Evolutionary conservation across 2,888 invertebrate species (phyloP), one percentile per base, ranked within the genome.

Genomic region (Thereva nobilitata): DNA sequence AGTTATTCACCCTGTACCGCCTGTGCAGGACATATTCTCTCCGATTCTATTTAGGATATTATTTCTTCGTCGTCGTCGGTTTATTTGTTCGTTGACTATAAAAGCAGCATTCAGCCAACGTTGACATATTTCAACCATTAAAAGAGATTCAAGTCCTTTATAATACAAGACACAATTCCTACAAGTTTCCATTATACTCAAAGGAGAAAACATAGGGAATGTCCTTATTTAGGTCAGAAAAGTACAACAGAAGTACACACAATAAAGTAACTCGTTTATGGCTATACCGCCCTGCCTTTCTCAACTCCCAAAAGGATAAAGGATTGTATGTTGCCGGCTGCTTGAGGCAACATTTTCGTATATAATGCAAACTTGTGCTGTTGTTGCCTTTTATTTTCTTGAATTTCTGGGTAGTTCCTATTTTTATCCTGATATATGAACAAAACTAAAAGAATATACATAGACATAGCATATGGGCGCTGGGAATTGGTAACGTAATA

Each of bases 401-500:
- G 49, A 59, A 40, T 5, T n/a, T 61, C 23, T 23, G 41, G 49
- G 42, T 12, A 6, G 40, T 61, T 61, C 50, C 50, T 50, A 61
- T 40, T 61, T 55, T 50, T 61, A 59, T 50, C 37, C 12, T 50
- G n/a, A 9, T 10, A 34, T 7, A 7, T 49, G 12, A 35, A 57
- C 44, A 5, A 40, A 50, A 49, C 45, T 23, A 34, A 7, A 37
- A 61, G 12, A 41, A 61, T 41, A 61, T 41, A 41, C 23, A 49
- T 35, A 50, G 34, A 50, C 34, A 40, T 50, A 41, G 41, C 50
- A 50, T 40, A 61, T 50, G 12, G 40, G 61, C 12, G 5, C 34
- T 49, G 61, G 49, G 61, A 61, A 61, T 61, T 61, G 50, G 61
- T 61, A 61, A 61, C 12, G 47, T 59, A 47, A 59, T 59, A 59